Percentiles rank a stretch among this genome's conserved stretches.
phyloP scores from a whole-genome alignment of 2,113 vertebrate genomes.

The Seriola aureovittata region DNA sequence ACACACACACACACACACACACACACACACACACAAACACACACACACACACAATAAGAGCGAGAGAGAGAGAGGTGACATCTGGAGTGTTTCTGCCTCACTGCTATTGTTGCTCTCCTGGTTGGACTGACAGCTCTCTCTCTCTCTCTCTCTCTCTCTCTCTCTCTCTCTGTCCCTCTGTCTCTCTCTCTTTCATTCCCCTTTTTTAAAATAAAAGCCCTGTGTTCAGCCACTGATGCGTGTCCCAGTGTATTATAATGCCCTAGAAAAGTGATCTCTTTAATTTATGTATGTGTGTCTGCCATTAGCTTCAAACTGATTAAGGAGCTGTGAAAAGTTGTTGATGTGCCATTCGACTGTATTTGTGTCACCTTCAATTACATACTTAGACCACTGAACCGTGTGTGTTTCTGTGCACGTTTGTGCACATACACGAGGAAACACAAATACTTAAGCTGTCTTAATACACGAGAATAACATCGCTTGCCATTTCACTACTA shows the following conservation, averaged over 20 bases:
- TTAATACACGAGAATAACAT: background rate
- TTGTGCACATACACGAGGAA: slow-evolving; percentile 14
- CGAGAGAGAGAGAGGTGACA: slow-evolving; percentile 37
- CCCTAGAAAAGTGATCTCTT: slow-evolving; percentile 47
- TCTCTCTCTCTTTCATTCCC: background rate
- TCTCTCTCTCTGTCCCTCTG: background rate
- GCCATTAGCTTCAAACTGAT: slow-evolving; percentile 45
- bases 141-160: slow-evolving; percentile 6
- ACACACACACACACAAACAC: background rate
- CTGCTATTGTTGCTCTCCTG: slow-evolving; percentile 35
- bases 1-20: slow-evolving; percentile 5
- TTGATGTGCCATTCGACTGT: slow-evolving; percentile 34
- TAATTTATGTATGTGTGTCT: slow-evolving; percentile 39
- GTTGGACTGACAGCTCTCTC: slow-evolving; percentile 37
- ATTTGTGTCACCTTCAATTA: slow-evolving; percentile 72
- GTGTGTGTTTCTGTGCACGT: slow-evolving; percentile 6
- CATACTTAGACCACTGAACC: slow-evolving; percentile 60
- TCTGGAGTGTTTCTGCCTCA: slow-evolving; percentile 68
- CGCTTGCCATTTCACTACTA: background rate
- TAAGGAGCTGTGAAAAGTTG: slow-evolving; percentile 48
- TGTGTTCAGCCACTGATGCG: slow-evolving; percentile 8
- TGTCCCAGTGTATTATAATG: slow-evolving; percentile 38
- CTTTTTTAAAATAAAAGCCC: slow-evolving; percentile 15
- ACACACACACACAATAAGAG: background rate
- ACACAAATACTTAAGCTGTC: background rate